Evolutionary conservation across 2,113 vertebrate genomes (phyloP).

Genomic region (Calyptomena viridis): DNA sequence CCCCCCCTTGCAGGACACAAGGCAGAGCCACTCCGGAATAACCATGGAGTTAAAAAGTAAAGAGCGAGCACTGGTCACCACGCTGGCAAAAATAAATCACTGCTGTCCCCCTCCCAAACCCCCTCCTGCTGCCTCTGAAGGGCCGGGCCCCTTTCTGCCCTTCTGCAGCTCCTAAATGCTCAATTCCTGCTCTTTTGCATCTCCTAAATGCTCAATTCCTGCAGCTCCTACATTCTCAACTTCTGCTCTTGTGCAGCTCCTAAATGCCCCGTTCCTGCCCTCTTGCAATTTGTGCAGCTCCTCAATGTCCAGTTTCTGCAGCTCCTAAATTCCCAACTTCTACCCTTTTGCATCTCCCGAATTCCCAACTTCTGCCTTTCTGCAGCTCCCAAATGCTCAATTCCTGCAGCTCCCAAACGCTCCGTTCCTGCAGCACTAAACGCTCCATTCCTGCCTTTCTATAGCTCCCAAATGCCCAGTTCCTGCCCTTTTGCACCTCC

Average conservation of each 20-base stretch:
- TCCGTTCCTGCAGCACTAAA: not conserved
- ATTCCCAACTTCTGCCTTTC: not conserved
- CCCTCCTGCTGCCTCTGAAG: slow-evolving; percentile 8
- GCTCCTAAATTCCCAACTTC: not conserved
- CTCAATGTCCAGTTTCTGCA: not conserved
- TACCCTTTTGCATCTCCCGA: not conserved
- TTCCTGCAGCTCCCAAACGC: not conserved
- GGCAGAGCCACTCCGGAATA: not conserved
- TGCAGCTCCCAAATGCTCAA: not conserved
- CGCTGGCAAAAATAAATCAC: slow-evolving; percentile 2
- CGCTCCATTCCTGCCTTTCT: not conserved
- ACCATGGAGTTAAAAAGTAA: not conserved
- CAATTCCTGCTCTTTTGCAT: not conserved
- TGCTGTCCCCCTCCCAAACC: not conserved
- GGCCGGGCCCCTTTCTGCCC: not conserved
- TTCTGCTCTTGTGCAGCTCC: not conserved
- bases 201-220: not conserved
- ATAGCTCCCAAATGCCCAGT: not conserved
- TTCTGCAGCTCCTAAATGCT: not conserved
- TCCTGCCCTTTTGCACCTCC: not conserved
- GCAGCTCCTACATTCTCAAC: not conserved
- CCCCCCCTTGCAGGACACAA: not conserved
- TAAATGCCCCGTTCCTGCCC: not conserved
- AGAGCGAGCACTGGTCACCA: not conserved
- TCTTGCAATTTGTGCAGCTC: not conserved